These are phyloP conservation scores for Sebastes itinus DNA, from an alignment of 2,797 vertebrate genomes.

Conservation along the genomic window DNA sequence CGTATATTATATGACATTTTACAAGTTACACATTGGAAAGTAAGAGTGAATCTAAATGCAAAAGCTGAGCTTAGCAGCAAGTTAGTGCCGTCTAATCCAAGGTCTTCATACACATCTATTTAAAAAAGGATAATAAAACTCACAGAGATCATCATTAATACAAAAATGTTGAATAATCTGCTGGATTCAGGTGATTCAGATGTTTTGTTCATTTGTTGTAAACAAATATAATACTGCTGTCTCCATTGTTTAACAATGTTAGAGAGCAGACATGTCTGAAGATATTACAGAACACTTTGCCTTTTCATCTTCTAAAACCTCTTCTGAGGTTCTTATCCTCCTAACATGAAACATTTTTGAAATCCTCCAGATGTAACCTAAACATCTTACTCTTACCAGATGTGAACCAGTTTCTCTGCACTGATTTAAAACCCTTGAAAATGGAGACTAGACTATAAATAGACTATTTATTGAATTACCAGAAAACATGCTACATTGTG, in stretches of 20 bases:
- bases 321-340: constrained; percentile 11
- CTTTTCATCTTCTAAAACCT: constrained; percentile 41
- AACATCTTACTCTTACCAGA: constrained; percentile 38
- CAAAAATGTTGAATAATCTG: not conserved
- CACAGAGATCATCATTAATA: not conserved
- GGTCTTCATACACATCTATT: not conserved
- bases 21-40: not conserved
- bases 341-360: constrained; percentile 48
- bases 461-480: too few species aligned
- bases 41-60: not conserved
- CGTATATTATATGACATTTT: not conserved
- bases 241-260: not conserved
- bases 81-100: not conserved
- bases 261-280: not conserved
- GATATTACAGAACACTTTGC: constrained; percentile 19
- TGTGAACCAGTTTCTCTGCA: constrained; percentile 9
- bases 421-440: too few species aligned
- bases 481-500: too few species aligned
- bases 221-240: constrained; percentile 8
- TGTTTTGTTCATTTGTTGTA: constrained; percentile 9
- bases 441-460: too few species aligned
- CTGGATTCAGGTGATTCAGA: constrained; percentile 16
- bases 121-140: not conserved
- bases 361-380: constrained; percentile 47
- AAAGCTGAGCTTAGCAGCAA: not conserved